Conservation (phyloP, 2,797 vertebrate species). For the Nannoperca australis region DNA sequence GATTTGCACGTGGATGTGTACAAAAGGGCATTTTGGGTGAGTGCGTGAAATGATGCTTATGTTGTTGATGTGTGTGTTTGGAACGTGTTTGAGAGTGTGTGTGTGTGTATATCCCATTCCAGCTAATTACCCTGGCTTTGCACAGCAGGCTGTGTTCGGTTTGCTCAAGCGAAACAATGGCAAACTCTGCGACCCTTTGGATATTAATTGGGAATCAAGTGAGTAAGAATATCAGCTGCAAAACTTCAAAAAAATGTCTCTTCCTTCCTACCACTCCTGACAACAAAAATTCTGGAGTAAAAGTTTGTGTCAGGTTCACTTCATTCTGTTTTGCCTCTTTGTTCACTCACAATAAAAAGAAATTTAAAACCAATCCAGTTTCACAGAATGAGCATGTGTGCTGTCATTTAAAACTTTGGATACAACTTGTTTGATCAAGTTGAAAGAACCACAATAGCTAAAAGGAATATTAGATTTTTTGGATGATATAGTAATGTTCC, state of each 20-base stretch:
- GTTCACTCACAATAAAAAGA: background rate
- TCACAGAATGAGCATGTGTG: background rate
- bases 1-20: background rate
- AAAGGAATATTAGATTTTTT: too few relatives aligned
- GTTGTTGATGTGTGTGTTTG: background rate
- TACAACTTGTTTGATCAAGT: background rate
- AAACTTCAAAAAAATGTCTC: slow-evolving; percentile 2
- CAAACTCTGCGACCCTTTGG: slow-evolving; percentile 6
- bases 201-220: slow-evolving; percentile 54
- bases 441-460: background rate
- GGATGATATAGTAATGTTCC: background rate
- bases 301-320: background rate
- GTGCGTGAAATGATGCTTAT: background rate
- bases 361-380: background rate
- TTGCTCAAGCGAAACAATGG: slow-evolving; percentile 33
- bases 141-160: background rate
- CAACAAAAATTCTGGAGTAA: background rate
- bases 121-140: slow-evolving; percentile 30
- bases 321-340: background rate
- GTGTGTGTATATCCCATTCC: background rate
- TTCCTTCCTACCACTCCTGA: background rate
- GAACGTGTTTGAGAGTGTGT: slow-evolving; percentile 3
- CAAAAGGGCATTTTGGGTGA: too few relatives aligned
- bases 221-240: background rate
- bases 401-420: background rate